These are phyloP conservation scores for Rynchops niger DNA, from an alignment of 2,113 vertebrate genomes.

Conservation along the genomic window DNA sequence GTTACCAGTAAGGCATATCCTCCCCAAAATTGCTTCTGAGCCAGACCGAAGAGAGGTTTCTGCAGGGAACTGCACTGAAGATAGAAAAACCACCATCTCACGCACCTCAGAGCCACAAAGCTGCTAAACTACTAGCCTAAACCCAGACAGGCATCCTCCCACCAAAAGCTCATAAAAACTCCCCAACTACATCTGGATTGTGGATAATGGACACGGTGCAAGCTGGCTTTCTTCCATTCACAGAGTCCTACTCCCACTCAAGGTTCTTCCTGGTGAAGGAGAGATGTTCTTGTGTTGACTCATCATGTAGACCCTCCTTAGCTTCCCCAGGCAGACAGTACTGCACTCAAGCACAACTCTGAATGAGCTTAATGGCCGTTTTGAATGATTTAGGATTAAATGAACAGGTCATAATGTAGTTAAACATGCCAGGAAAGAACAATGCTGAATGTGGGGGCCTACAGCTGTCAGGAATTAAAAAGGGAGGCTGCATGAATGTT, in stretches of 20 bases:
- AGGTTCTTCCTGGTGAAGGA: background rate
- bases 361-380: background rate
- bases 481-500: background rate
- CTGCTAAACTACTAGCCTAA: background rate
- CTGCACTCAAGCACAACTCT: background rate
- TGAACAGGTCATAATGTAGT: background rate
- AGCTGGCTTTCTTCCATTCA: background rate
- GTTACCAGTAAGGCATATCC: background rate
- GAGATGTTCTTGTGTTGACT: background rate
- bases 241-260: background rate
- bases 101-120: background rate
- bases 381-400: background rate
- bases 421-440: background rate
- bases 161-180: background rate
- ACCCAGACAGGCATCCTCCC: background rate
- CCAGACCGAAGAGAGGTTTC: background rate
- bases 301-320: background rate
- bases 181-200: background rate
- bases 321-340: background rate
- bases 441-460: background rate
- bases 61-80: background rate
- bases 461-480: background rate
- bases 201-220: background rate
- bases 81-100: background rate
- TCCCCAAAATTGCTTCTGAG: accelerated